Evolutionary conservation across 2,888 invertebrate genomes (phyloP).

Genomic region (Gisinianus flammeolus): DNA sequence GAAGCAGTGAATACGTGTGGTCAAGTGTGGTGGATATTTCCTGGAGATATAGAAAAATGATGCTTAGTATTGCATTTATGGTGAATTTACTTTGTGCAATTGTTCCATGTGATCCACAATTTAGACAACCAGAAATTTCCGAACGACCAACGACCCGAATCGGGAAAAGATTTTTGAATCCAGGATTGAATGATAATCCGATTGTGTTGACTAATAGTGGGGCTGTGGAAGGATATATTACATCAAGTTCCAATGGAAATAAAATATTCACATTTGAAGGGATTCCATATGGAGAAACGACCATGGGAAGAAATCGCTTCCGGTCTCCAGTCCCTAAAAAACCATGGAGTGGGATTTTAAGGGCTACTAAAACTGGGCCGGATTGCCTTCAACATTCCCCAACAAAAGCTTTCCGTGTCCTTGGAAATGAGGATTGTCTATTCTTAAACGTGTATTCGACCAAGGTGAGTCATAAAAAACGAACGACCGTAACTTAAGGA

Average conservation of each 20-base stretch:
- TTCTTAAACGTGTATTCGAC: slow-evolving; percentile 45
- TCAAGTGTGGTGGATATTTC: no score
- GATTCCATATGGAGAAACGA: slow-evolving; percentile 50
- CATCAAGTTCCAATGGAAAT: slow-evolving; percentile 48
- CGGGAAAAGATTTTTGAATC: slow-evolving; percentile 13
- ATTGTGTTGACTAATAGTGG: slow-evolving; percentile 42
- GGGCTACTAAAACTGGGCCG: slow-evolving; percentile 47
- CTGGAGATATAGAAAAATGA: slow-evolving; percentile 26
- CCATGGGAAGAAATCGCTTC: slow-evolving; percentile 40
- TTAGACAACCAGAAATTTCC: slow-evolving; percentile 22
- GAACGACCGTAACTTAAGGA: background rate
- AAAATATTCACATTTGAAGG: slow-evolving; percentile 54
- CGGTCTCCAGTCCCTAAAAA: slow-evolving; percentile 47
- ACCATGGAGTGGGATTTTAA: slow-evolving; percentile 47
- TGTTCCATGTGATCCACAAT: slow-evolving; percentile 55
- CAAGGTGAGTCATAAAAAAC: no score
- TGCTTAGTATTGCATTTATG: slow-evolving; percentile 43
- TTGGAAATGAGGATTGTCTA: slow-evolving; percentile 51
- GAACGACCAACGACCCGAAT: background rate
- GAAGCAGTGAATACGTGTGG: no score
- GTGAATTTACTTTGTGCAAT: slow-evolving; percentile 55
- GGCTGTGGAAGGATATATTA: slow-evolving; percentile 49
- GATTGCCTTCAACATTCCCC: slow-evolving; percentile 46
- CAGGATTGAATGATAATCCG: background rate
- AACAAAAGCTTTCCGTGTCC: slow-evolving; percentile 43